phyloP scores from a whole-genome alignment of 2,797 vertebrate genomes.

The Dryobates pubescens region DNA sequence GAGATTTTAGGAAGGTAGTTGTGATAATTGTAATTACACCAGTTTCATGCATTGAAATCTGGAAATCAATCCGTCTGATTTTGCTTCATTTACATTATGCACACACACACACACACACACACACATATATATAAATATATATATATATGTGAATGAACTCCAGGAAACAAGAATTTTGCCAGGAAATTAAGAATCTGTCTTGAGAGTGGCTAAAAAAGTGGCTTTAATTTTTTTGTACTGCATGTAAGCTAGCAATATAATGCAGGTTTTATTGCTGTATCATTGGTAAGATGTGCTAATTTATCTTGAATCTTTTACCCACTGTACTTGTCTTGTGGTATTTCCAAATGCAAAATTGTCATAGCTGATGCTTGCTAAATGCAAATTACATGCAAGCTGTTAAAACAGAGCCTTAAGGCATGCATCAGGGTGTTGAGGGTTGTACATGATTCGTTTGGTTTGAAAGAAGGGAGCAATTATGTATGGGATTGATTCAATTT shows the following conservation, averaged over 20 bases:
- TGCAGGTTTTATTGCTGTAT: background rate
- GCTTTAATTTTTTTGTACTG: background rate
- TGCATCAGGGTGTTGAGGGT: constrained; percentile 8
- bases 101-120: too few species aligned
- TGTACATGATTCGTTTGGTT: background rate
- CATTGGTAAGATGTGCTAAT: background rate
- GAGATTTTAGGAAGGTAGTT: background rate
- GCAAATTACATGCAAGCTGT: constrained; percentile 10
- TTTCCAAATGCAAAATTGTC: constrained; percentile 1
- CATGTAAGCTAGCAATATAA: background rate
- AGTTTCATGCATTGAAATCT: background rate
- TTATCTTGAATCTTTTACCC: background rate
- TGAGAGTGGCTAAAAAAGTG: background rate
- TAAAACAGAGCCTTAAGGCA: constrained; percentile 45
- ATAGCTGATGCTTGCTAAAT: background rate
- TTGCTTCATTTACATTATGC: background rate
- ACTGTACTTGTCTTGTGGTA: background rate
- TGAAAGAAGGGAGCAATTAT: constrained; percentile 58
- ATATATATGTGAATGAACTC: background rate
- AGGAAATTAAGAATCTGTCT: background rate
- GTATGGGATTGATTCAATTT: constrained; percentile 22
- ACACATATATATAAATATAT: too few species aligned
- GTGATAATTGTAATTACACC: background rate
- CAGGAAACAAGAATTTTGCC: background rate
- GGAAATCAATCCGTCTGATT: background rate